A percentile compares a stretch with the other conserved stretches of the same genome.
phyloP scores from a whole-genome alignment of 2,888 invertebrate species.

The Sussaba pulchella region DNA sequence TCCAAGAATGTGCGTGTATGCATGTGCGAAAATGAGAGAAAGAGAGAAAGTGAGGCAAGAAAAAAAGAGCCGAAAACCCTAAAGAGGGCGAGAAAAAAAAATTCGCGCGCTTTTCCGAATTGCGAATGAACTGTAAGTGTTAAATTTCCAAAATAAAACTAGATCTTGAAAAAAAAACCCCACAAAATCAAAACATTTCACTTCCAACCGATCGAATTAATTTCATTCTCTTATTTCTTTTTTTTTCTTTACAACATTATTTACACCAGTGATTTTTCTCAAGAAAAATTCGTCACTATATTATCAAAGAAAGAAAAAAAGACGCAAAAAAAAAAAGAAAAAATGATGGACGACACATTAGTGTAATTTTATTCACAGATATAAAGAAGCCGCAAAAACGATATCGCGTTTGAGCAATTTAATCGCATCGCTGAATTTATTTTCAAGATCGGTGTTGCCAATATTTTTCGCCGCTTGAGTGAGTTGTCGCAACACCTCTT shows the following conservation, averaged over 20 bases:
- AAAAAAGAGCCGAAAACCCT: slow-evolving; percentile 13
- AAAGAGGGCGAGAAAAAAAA: not conserved
- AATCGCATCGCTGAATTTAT: slow-evolving; percentile 97
- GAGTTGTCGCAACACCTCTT: slow-evolving; percentile 97
- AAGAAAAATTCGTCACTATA: too few species aligned
- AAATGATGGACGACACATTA: not conserved
- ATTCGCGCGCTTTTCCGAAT: slow-evolving; percentile 68
- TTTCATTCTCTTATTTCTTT: not conserved
- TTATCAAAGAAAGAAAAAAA: too few species aligned
- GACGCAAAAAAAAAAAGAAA: not conserved
- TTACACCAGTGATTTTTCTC: too few species aligned
- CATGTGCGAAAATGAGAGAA: not conserved
- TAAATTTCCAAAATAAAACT: slow-evolving; percentile 71
- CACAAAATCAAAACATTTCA: not conserved
- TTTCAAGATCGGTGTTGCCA: slow-evolving; percentile 97
- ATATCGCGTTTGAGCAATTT: slow-evolving; percentile 98
- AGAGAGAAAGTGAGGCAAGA: slow-evolving; percentile 21
- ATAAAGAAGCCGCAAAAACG: slow-evolving; percentile 99
- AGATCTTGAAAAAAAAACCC: slow-evolving; percentile 21
- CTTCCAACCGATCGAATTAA: not conserved
- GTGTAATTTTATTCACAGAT: slow-evolving; percentile 87
- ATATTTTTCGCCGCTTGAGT: slow-evolving; percentile 98
- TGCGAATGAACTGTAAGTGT: slow-evolving; percentile 77
- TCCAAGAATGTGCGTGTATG: slow-evolving; percentile 18
- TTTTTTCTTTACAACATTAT: not conserved